Conservation (phyloP, 37 sponge, comb jelly and placozoan species). For the Eunapius fragilis region DNA sequence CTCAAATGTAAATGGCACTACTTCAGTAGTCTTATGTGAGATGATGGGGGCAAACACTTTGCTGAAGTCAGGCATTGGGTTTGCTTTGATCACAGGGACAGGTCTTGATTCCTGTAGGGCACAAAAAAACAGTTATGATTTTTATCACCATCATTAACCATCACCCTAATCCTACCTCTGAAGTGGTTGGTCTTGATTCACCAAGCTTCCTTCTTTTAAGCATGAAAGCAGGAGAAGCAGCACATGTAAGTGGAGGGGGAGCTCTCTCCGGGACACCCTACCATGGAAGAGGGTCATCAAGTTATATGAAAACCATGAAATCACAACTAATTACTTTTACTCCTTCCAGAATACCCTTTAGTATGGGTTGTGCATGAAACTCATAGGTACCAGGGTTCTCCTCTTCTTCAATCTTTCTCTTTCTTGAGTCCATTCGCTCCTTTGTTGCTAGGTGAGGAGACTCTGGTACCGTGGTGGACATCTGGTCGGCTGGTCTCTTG, state of each 20-base stretch:
- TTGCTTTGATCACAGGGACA: slow-evolving; percentile 24
- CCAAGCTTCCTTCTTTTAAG: slow-evolving; percentile 36
- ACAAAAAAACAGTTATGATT: too few relatives aligned
- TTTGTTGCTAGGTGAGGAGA: slow-evolving; percentile 56
- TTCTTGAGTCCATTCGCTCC: not conserved
- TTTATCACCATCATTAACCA: too few relatives aligned
- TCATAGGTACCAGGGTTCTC: not conserved
- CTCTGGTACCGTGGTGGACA: slow-evolving; percentile 21
- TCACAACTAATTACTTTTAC: slow-evolving; percentile 24
- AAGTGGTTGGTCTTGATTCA: slow-evolving; percentile 1
- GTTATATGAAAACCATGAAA: not conserved
- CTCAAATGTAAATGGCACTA: slow-evolving; percentile 71
- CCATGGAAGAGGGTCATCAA: not conserved
- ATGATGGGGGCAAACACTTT: slow-evolving; percentile 43
- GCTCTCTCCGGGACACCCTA: slow-evolving; percentile 72
- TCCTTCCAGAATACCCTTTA: slow-evolving; percentile 47
- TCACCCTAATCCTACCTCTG: not conserved
- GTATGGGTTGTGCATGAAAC: slow-evolving; percentile 61
- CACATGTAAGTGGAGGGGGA: slow-evolving; percentile 15
- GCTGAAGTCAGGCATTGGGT: slow-evolving; percentile 46
- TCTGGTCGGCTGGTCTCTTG: not conserved
- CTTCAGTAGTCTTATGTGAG: slow-evolving; percentile 39
- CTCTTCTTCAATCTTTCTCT: not conserved
- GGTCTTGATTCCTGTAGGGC: slow-evolving; percentile 4
- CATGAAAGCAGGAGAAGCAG: slow-evolving; percentile 61